Evolutionary conservation across 1,140 invertebrate genomes (phyloP), one percentile per base, ranked within the genome.

Genomic region (Chrysopa pallens): DNA sequence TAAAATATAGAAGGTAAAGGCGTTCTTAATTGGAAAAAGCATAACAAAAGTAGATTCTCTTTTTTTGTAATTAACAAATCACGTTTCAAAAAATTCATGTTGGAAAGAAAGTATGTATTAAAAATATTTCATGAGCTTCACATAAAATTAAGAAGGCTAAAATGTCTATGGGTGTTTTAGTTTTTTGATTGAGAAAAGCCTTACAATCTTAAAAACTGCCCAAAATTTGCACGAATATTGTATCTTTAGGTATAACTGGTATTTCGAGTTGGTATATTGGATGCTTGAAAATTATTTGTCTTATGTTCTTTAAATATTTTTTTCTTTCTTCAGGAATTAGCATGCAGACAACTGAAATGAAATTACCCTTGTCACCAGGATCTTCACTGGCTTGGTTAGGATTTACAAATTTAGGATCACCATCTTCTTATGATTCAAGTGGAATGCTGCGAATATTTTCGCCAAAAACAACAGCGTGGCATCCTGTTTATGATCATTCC

Each of bases 371-470:
- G 6, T 74, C 75, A 0, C 73, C 80, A 1, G 72, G 74, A 29
- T 64, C 78, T 1, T 73, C 69, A 35, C 55, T 94, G 9, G 58
- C 64, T 36, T 95, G 91, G 91, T 53, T 85, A 38, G 91, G 91
- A 36, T 80, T 82, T 54, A 74, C 79, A 1, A 85, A 89, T 58
- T 70, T 77, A 50, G 85, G 78, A 44, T 87, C 76, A 39, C 78
- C 72, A n/a, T 69, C 62, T 53, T 68, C 66, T 29, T 69, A 67
- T 53, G 81, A 87, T 71, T 69, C 72, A 42, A 63, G 70, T 54
- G 82, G 82, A 42, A 54, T 79, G 40, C 49, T 84, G 17, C 67
- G 72, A 42, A 55, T 88, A 36, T 76, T 80, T 50, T 68, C 71
- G 42, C 64, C 64, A 6, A 66, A 63, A n/a, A 70, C 65, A 44